A percentile compares a stretch with the other conserved stretches of the same genome.
These are phyloP conservation scores for Oreochromis tanganicae DNA, from an alignment of 2,113 vertebrate genomes.

Conservation along the genomic window DNA sequence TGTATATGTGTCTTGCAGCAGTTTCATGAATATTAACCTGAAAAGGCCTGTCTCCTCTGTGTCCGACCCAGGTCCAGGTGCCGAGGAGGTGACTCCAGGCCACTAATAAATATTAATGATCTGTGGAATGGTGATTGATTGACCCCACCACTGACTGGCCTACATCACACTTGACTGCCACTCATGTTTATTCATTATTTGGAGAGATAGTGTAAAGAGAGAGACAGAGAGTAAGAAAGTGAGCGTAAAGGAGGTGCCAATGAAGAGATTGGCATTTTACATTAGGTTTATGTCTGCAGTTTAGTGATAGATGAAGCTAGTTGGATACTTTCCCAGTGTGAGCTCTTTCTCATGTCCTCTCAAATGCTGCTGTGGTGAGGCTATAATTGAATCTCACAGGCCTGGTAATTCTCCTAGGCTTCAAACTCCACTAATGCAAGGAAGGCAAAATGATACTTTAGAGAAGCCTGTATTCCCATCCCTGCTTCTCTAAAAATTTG, in stretches of 20 bases:
- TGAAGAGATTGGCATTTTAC: constrained; percentile 59
- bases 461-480: constrained; percentile 51
- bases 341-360: constrained; percentile 58
- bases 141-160: constrained; percentile 65
- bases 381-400: constrained; percentile 70
- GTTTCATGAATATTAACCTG: constrained; percentile 69
- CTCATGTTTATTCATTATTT: constrained; percentile 75
- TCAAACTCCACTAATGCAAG: constrained; percentile 56
- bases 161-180: constrained; percentile 62
- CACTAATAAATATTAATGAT: constrained; percentile 72
- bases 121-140: constrained; percentile 72
- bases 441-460: constrained; percentile 42
- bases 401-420: constrained; percentile 62
- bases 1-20: constrained; percentile 40
- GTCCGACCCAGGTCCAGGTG: constrained; percentile 56
- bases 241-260: constrained; percentile 15
- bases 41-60: constrained; percentile 41
- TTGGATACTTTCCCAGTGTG: constrained; percentile 58
- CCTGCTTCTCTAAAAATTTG: constrained; percentile 30
- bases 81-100: constrained; percentile 64
- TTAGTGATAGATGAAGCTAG: constrained; percentile 65
- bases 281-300: constrained; percentile 60
- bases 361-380: constrained; percentile 49
- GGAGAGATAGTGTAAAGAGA: constrained; percentile 45
- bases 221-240: constrained; percentile 16